Percentiles rank a stretch among this genome's conserved stretches.
phyloP scores from a whole-genome alignment of 2,888 invertebrate genomes.

The Phasia obesa region DNA sequence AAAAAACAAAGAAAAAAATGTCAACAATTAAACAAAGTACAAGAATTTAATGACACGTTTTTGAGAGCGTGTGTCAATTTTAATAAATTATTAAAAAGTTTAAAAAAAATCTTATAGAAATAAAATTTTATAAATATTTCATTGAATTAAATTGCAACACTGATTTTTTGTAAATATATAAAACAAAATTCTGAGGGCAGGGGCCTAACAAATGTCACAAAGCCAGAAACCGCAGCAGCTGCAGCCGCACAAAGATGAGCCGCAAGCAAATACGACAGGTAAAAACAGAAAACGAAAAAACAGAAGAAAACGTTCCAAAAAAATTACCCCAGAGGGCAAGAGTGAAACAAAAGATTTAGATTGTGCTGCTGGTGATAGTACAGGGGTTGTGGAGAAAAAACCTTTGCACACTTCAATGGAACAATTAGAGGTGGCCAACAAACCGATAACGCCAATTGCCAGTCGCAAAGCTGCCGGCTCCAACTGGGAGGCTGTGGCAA shows the following conservation, averaged over 20 bases:
- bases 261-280: constrained; percentile 12
- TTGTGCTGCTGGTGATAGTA: neutral
- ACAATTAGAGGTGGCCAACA: constrained; percentile 70
- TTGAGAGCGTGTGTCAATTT: neutral
- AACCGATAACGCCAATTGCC: constrained; percentile 67
- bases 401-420: constrained; percentile 73
- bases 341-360: neutral
- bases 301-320: constrained; percentile 5
- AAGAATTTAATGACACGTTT: constrained; percentile 27
- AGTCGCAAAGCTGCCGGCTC: constrained; percentile 75
- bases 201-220: constrained; percentile 25
- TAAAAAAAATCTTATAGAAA: constrained; percentile 7
- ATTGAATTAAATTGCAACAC: neutral
- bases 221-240: neutral
- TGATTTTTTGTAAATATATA: neutral
- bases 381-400: constrained; percentile 8
- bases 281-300: constrained; percentile 39
- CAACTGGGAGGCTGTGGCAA: constrained; percentile 73
- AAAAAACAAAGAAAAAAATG: constrained; percentile 5
- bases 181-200: constrained; percentile 3
- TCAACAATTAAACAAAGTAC: constrained; percentile 18
- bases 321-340: neutral
- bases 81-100: constrained; percentile 1
- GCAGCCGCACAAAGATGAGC: neutral
- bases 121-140: constrained; percentile 7